Base-by-base conservation (phyloP, 2,888 invertebrate species). In the Lacanobia oleracea region DNA sequence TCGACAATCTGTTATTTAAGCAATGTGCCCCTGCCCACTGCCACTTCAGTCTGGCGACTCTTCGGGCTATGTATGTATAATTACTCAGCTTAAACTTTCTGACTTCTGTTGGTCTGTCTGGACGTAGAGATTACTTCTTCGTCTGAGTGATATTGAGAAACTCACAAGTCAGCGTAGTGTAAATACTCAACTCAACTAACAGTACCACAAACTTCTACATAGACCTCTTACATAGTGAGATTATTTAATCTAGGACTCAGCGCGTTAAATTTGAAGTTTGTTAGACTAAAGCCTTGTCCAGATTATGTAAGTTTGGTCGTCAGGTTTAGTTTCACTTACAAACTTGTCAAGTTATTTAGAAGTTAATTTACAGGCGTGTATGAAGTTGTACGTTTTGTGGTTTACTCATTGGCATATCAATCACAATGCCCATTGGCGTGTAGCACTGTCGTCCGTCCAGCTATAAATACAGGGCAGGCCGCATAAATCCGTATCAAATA, bases 241-340 rank as follows among this genome's bases (percentile, higher is more conserved):
- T 88, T 86, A 85, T 88, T 87, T 83, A 84, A 88, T 88, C 79
- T 84, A 65, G 74, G 77, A 78, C 64, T 81, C 80, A 78, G 82
- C 73, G 79, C 72, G 67, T 79, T 78, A 75, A 79, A 79, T 84
- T 79, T 63, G 23, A 73, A 83, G 77, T 82, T 86, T 69, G 75
- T 67, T 60, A 75, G 71, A 73, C 77, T 84, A 66, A 83, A 76
- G 72, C 79, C 69, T 72, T 70, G 61, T 77, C 40, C 71, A 77
- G 61, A 72, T 81, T 78, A 70, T 59, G 65, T 66, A 68, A 82
- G 63, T 75, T 82, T 66, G 40, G 60, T 48, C 62, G 12, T 67
- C 56, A 74, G 57, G 63, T 69, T 72, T 64, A 72, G 63, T 73
- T 76, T 81, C 59, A 77, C 72, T 77, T 62, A 72, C 63, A 54